Percentiles rank a stretch among this genome's conserved stretches.
Evolutionary conservation across 1,140 invertebrate genomes (phyloP).

Genomic region (Hetaerina americana): DNA sequence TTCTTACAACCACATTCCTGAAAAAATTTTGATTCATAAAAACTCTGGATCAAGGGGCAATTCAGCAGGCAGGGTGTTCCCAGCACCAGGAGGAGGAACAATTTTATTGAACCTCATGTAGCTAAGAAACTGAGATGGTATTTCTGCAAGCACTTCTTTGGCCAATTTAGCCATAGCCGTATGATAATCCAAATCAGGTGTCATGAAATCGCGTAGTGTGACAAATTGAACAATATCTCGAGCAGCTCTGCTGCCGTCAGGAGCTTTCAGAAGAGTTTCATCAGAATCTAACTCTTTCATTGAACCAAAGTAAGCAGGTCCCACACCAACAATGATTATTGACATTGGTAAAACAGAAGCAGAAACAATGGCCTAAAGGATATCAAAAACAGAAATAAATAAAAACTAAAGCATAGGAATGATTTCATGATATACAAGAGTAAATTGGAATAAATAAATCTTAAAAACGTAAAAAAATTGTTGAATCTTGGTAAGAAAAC

Average conservation of each 20-base stretch:
- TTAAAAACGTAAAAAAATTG: too few relatives aligned
- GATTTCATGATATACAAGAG: too few relatives aligned
- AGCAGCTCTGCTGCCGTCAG: constrained; percentile 30
- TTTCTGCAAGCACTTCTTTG: constrained; percentile 46
- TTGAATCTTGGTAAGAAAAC: too few relatives aligned
- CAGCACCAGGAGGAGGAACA: constrained; percentile 21
- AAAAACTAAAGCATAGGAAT: too few relatives aligned
- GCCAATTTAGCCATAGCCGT: constrained; percentile 31
- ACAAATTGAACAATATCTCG: constrained; percentile 50
- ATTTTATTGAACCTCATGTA: constrained; percentile 42
- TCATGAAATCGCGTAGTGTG: constrained; percentile 33
- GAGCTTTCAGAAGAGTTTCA: constrained; percentile 31
- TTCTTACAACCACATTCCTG: too few relatives aligned
- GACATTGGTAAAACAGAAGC: constrained; percentile 43
- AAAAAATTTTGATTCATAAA: not conserved
- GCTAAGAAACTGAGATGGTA: constrained; percentile 41
- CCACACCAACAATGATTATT: constrained; percentile 48
- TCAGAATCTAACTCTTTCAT: constrained; percentile 47
- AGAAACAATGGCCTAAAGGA: constrained; percentile 31
- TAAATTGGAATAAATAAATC: too few relatives aligned
- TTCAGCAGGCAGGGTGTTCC: not conserved
- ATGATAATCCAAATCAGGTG: constrained; percentile 18
- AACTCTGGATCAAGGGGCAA: not conserved
- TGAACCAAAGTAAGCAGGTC: constrained; percentile 40
- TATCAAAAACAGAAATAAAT: not conserved